phyloP scores from a whole-genome alignment of 2,888 invertebrate genomes.

The Polyploca ridens region DNA sequence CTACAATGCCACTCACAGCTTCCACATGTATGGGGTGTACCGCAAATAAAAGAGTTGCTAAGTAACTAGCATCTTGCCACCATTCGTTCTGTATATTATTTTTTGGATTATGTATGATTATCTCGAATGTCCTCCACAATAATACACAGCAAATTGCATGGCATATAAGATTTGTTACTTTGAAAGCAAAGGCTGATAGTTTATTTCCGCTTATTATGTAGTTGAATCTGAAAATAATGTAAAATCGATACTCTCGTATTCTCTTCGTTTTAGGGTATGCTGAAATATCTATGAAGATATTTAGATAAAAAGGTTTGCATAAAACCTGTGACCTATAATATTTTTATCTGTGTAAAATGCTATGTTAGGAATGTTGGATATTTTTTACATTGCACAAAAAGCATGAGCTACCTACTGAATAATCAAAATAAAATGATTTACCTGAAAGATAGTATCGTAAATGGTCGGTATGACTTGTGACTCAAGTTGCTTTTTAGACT shows the following conservation, averaged over 20 bases:
- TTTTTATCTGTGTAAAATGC: no score
- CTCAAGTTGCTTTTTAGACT: constrained; percentile 91
- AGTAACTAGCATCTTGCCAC: constrained; percentile 79
- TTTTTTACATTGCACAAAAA: no score
- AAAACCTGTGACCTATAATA: no score
- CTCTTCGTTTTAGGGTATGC: no score
- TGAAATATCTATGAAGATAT: no score
- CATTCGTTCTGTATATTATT: constrained; percentile 23
- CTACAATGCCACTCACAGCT: constrained; percentile 96
- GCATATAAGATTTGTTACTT: constrained; percentile 89
- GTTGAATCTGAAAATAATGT: constrained; percentile 83
- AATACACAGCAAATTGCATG: constrained; percentile 84
- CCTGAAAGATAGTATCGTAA: constrained; percentile 95
- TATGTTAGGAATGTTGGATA: no score
- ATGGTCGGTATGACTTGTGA: constrained; percentile 97
- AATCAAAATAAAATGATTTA: constrained; percentile 47
- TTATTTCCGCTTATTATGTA: constrained; percentile 85
- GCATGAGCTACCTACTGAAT: background rate
- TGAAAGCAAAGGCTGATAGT: constrained; percentile 87
- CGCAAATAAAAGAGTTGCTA: constrained; percentile 91
- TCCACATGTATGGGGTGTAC: constrained; percentile 97
- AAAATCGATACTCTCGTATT: constrained; percentile 9
- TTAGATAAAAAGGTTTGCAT: no score
- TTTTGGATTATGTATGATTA: constrained; percentile 37
- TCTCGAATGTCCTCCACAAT: constrained; percentile 52